phyloP scores from a whole-genome alignment of 2,888 invertebrate species.

The Orthosia gracilis region DNA sequence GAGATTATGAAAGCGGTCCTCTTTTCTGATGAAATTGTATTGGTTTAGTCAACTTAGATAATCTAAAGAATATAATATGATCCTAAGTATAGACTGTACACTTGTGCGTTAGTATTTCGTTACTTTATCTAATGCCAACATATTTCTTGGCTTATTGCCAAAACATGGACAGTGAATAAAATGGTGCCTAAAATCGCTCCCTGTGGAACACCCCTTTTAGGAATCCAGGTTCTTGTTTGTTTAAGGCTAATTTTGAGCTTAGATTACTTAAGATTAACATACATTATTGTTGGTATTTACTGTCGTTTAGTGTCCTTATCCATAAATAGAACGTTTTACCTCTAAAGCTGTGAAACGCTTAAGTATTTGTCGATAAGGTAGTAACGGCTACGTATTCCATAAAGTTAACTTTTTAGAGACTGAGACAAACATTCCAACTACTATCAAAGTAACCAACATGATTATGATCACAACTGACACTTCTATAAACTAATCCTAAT shows the following conservation, averaged over 20 bases:
- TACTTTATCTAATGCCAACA: background rate
- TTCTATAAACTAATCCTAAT: conserved; percentile 21
- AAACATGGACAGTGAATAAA: background rate
- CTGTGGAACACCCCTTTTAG: background rate
- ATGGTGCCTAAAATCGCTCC: background rate
- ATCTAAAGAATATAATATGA: background rate
- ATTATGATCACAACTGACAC: conserved; percentile 1
- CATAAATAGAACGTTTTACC: background rate
- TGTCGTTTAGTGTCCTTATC: background rate
- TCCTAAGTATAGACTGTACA: background rate
- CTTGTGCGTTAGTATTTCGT: background rate
- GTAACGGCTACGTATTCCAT: background rate
- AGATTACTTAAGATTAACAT: background rate
- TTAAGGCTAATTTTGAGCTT: background rate
- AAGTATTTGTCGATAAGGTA: background rate
- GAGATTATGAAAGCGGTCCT: conserved; percentile 49
- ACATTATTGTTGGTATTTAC: background rate
- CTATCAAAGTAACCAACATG: background rate
- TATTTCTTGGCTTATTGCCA: background rate
- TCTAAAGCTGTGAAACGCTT: conserved; percentile 14
- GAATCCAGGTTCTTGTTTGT: background rate
- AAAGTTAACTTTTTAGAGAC: background rate
- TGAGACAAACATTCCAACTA: conserved; percentile 18
- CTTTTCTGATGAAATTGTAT: conserved; percentile 50
- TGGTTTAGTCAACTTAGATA: conserved; percentile 9